Conservation (phyloP, 2,888 invertebrate species). For the Invenusta paracnida region DNA sequence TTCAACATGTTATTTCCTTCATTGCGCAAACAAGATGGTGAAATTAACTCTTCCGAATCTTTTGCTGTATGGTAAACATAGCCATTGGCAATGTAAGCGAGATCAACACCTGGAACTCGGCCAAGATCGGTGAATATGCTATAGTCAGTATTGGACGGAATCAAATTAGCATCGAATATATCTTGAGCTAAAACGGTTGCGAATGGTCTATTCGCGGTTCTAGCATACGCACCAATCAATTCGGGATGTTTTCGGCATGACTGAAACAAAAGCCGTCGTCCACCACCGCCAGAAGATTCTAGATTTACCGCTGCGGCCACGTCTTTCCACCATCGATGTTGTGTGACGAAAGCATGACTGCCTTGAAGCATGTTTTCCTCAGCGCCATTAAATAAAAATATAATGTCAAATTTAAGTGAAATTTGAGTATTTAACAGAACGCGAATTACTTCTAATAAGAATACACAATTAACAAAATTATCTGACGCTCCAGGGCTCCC, state of each 20-base stretch:
- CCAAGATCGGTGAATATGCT: slow-evolving; percentile 83
- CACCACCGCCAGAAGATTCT: slow-evolving; percentile 86
- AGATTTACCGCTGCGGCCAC: slow-evolving; percentile 78
- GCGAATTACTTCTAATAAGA: slow-evolving; percentile 76
- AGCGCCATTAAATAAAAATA: slow-evolving; percentile 82
- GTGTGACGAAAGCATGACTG: slow-evolving; percentile 83
- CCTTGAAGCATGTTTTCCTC: slow-evolving; percentile 78
- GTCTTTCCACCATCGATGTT: slow-evolving; percentile 78
- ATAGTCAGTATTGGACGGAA: slow-evolving; percentile 88
- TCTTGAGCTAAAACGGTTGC: slow-evolving; percentile 74
- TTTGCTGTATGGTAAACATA: slow-evolving; percentile 87
- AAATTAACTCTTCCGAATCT: slow-evolving; percentile 74
- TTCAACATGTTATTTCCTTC: slow-evolving; percentile 76
- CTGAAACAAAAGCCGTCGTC: slow-evolving; percentile 83
- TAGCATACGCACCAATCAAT: slow-evolving; percentile 66
- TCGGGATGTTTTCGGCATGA: slow-evolving; percentile 65
- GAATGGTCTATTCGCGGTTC: slow-evolving; percentile 75
- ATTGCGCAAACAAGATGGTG: slow-evolving; percentile 75
- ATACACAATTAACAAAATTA: slow-evolving; percentile 80
- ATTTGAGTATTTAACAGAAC: slow-evolving; percentile 62
- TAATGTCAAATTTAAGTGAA: slow-evolving; percentile 68
- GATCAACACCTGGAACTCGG: slow-evolving; percentile 76
- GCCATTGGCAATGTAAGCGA: slow-evolving; percentile 84
- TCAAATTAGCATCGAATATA: slow-evolving; percentile 79
- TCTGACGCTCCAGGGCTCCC: slow-evolving; percentile 86